Evolutionary conservation across 2,113 vertebrate species (phyloP).

Genomic region (Dromaius novaehollandiae): DNA sequence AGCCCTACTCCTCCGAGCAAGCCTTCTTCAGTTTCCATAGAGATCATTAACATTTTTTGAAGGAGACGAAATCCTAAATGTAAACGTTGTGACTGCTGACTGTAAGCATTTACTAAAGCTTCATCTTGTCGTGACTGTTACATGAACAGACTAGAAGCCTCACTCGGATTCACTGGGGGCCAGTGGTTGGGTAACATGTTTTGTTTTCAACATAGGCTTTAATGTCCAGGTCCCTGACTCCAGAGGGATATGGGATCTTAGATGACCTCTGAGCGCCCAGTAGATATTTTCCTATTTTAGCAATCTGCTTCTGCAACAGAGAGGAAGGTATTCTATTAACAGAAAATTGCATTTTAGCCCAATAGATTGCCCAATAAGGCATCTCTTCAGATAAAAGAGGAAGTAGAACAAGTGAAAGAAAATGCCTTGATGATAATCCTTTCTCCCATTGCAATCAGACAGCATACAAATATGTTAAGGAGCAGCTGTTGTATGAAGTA

Average conservation of each 20-base stretch:
- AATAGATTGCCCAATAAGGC: too few relatives aligned
- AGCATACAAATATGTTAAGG: rapidly evolving
- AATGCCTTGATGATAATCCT: neutral
- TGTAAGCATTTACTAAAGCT: neutral
- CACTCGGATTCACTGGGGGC: neutral
- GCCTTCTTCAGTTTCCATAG: neutral
- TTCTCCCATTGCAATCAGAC: neutral
- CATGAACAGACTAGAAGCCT: neutral
- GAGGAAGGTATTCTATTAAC: neutral
- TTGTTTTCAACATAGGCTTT: neutral
- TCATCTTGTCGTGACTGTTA: neutral
- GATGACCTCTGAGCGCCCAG: neutral
- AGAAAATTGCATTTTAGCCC: rapidly evolving
- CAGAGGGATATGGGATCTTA: too few relatives aligned
- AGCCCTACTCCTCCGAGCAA: neutral
- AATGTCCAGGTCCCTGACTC: neutral
- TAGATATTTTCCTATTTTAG: neutral
- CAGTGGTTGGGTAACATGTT: neutral
- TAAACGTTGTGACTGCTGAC: neutral
- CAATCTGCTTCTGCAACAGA: neutral
- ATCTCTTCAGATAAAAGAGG: neutral
- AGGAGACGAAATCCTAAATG: neutral
- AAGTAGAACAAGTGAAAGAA: neutral
- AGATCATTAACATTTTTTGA: too few relatives aligned
- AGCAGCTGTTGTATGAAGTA: neutral